phyloP scores from a whole-genome alignment of 2,797 vertebrate species.

The Crocidura indochinensis region DNA sequence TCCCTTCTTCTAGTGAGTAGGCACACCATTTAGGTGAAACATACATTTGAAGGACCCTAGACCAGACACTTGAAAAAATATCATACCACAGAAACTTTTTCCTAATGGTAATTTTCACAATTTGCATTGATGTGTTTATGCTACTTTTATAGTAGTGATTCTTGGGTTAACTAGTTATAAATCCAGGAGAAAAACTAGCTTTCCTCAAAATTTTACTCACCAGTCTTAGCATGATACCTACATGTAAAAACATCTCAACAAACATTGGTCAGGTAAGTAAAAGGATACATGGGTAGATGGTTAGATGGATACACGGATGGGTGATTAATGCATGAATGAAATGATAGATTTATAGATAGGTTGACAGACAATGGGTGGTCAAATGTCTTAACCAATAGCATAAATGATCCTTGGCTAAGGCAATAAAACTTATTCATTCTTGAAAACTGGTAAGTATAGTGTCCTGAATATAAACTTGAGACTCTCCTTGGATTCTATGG shows the following conservation, averaged over 20 bases:
- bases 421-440: too few species aligned
- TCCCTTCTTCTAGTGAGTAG: neutral
- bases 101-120: neutral
- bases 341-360: neutral
- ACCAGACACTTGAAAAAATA: neutral
- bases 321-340: neutral
- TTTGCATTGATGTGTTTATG: neutral
- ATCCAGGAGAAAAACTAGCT: neutral
- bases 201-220: neutral
- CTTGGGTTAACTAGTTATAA: neutral
- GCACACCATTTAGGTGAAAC: neutral
- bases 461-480: neutral
- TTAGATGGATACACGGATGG: neutral
- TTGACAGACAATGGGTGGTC: too few species aligned
- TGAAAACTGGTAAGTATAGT: neutral
- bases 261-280: too few species aligned
- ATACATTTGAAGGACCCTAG: rapidly evolving
- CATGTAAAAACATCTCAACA: neutral
- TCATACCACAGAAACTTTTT: neutral
- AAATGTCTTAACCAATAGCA: neutral
- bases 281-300: neutral
- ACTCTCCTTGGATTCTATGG: neutral
- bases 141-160: neutral
- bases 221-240: neutral
- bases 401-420: neutral